These are phyloP conservation scores for Peromyscus leucopus DNA, from an alignment of 2,113 vertebrate species.

Conservation along the genomic window DNA sequence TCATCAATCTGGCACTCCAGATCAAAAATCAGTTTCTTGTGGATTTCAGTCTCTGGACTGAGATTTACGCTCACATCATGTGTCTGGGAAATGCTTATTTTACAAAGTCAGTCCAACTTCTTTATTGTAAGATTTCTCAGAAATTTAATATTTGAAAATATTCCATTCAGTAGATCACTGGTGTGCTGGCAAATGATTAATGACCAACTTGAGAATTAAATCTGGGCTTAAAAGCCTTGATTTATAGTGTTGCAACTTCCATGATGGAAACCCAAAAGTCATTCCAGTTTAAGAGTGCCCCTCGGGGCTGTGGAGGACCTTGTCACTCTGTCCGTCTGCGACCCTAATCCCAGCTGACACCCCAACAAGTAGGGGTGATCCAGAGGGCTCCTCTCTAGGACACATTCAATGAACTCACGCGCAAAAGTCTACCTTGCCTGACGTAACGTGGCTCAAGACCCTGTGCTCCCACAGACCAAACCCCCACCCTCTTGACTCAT, in stretches of 20 bases:
- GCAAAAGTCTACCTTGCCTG: neutral
- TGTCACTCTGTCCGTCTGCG: neutral
- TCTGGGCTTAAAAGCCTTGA: neutral
- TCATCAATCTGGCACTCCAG: neutral
- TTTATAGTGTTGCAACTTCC: neutral
- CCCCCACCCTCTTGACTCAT: neutral
- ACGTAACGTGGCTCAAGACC: neutral
- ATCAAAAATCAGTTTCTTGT: conserved; percentile 1
- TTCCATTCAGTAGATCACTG: neutral
- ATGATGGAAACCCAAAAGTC: neutral
- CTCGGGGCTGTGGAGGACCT: neutral
- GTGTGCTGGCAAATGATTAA: neutral
- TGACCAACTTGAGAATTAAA: neutral
- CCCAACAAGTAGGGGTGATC: neutral
- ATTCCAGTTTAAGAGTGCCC: neutral
- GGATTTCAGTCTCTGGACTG: neutral
- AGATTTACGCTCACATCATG: neutral
- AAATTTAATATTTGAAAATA: neutral
- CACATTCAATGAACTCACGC: neutral
- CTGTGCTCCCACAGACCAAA: neutral
- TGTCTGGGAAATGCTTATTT: conserved; percentile 35
- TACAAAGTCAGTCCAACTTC: neutral
- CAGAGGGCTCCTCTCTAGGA: neutral
- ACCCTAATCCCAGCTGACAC: neutral
- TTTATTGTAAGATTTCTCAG: conserved; percentile 5